Conservation (phyloP, 2,113 vertebrate species). For the Pachypanchax playfairii region DNA sequence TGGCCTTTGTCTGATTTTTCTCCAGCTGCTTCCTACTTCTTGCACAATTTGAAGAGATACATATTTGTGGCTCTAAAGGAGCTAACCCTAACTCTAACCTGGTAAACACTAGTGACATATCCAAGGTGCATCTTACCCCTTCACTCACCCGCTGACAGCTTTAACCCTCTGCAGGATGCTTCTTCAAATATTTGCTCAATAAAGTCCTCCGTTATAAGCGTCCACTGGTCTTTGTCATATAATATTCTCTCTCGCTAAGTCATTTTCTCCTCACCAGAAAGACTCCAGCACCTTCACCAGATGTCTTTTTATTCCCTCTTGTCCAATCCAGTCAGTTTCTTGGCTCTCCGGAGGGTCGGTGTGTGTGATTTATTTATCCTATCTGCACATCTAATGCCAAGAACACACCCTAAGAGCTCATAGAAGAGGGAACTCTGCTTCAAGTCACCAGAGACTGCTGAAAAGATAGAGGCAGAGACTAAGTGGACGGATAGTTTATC, state of each 20-base stretch:
- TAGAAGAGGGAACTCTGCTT: constrained; percentile 38
- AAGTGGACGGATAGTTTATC: constrained; percentile 42
- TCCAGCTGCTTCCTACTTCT: not conserved
- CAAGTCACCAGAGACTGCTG: constrained; percentile 32
- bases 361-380: constrained; percentile 68
- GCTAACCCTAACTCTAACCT: not conserved
- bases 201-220: not conserved
- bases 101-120: not conserved
- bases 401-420: constrained; percentile 53
- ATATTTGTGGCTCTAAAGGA: not conserved
- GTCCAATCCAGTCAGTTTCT: constrained; percentile 44
- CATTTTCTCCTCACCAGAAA: constrained; percentile 34
- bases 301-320: constrained; percentile 58
- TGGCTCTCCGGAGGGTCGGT: constrained; percentile 53
- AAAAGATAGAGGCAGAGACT: constrained; percentile 30
- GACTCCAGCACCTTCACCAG: constrained; percentile 43
- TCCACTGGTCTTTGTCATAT: constrained; percentile 14
- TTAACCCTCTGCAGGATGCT: not conserved
- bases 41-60: not conserved
- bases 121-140: not conserved
- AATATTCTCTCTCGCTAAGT: constrained; percentile 38
- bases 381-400: constrained; percentile 59
- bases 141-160: not conserved
- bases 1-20: not conserved
- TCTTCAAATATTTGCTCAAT: constrained; percentile 15